Evolutionary conservation across 2,888 invertebrate genomes (phyloP), one percentile per base, ranked within the genome.

Genomic region (Nipponacmea schrenckii): DNA sequence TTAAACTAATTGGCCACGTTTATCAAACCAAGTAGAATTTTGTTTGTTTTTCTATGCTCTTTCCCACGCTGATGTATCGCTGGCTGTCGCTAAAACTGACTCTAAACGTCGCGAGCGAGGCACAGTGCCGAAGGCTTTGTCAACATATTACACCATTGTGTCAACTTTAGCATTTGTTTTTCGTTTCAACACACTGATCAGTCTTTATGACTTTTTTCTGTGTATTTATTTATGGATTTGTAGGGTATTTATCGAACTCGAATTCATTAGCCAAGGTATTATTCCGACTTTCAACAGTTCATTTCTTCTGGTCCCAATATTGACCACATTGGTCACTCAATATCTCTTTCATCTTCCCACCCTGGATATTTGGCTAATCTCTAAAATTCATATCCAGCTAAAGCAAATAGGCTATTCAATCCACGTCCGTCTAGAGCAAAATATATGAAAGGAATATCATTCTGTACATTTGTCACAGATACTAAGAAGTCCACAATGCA

Each of bases 131-230:
- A 48, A 64, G 26, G 50, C 70, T 62, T 56, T 65, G 70, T 62
- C 65, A 70, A 70, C 65, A 70, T 48, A 70, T 70, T 70, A 70
- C 70, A 66, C 56, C 70, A 46, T 56, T 62, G 24, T 39, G 70
- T 66, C 64, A 70, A 70, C 70, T 65, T n/a, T 7, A 66, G 62
- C 65, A 65, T 70, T 70, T 70, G 62, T 66, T 39, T 48, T 62
- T 20, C 48, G 46, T 66, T 46, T 56, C 56, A 56, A 56, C 56
- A 24, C 56, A 24, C 12, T 24, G 56, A 56, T 56, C 56, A 56
- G 20, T 24, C 56, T 56, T 56, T 56, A 24, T 56, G 56, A 56
- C 56, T 56, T 56, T 56, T 56, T 56, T 56, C 56, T 24, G 14
- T 56, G 20, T 56, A 24, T 56, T 56, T 56, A 56, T 56, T 56